Evolutionary conservation across 2,113 vertebrate genomes (phyloP).

Genomic region (Loxodonta africana): DNA sequence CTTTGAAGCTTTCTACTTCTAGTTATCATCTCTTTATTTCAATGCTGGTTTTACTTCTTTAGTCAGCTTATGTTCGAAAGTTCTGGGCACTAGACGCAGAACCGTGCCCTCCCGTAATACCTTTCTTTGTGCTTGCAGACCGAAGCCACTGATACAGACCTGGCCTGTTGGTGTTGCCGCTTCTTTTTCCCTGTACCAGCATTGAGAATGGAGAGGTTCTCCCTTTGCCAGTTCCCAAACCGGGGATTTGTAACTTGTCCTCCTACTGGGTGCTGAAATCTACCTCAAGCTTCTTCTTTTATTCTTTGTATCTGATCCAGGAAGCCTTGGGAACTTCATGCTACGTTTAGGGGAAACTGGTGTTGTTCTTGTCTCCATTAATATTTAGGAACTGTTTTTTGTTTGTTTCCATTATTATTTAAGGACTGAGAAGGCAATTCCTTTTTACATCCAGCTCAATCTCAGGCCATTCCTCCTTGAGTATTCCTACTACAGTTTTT

Average conservation of each 20-base stretch:
- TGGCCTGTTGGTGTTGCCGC: background rate
- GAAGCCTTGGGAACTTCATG: background rate
- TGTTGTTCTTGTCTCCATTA: background rate
- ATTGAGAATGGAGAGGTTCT: background rate
- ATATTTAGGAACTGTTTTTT: background rate
- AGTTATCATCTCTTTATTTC: background rate
- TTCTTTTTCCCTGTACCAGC: background rate
- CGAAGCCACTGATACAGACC: background rate
- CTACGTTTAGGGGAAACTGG: background rate
- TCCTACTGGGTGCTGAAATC: background rate
- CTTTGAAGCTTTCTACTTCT: background rate
- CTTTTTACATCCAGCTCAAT: background rate
- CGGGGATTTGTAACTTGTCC: background rate
- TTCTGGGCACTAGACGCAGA: background rate
- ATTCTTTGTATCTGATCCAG: background rate
- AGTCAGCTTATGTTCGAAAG: background rate
- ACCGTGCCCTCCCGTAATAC: accelerated
- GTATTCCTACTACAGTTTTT: background rate
- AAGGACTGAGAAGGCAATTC: background rate
- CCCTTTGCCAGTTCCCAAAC: background rate
- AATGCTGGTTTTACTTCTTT: background rate
- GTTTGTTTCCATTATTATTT: background rate
- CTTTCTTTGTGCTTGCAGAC: background rate
- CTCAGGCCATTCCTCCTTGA: background rate
- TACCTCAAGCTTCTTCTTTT: background rate